Base-by-base conservation (phyloP, 2,113 vertebrate species). In the Pseudorasbora parva region DNA sequence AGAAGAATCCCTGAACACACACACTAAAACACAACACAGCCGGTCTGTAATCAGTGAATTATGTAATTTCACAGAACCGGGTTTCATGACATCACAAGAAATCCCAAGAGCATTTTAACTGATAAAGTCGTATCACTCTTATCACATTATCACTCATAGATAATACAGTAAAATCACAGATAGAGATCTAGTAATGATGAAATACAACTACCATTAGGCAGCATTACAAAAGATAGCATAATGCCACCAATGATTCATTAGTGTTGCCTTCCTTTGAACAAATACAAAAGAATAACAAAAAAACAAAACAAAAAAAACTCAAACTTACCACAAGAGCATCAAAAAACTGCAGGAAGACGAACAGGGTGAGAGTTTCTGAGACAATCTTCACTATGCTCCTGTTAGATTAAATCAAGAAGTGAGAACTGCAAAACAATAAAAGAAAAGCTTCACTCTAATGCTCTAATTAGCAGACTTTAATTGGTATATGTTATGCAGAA, bases 1-100 rank as follows among this genome's bases (percentile, higher is more conserved):
- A 96, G 82, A 64, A 97, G 89, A 84, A 98, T 91, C 14, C 96
- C 96, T 0, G 93, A 79, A 49, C 90, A 94, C 71, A 96, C 89
- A 0, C 94, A 94, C 96, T 98, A 84, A 6, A 78, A 84, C n/a
- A 79, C 84, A 85, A 86, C 6, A 82, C 62, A 81, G n/a, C 21
- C 5, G 5, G 5, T 59, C 54, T 77, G 19, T 51, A 51, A 73
- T 71, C 68, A 71, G 37, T 43, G 2, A 45, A 43, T 73, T 73
- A 51, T 21, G 8, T 51, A 1, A 5, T 27, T 73, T 73, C 71
- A 51, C 71, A 73, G n/a, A 47, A 47, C 9, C 76, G 62, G 33
- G 33, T 43, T 25, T 45, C 41, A 78, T 45, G 49, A 14, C 27
- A 33, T 30, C 51, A 60, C 47, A 73, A 57, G 4, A 69, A 19